Base-by-base conservation (phyloP, 2,888 invertebrate genomes). In the Fragum fragum region DNA sequence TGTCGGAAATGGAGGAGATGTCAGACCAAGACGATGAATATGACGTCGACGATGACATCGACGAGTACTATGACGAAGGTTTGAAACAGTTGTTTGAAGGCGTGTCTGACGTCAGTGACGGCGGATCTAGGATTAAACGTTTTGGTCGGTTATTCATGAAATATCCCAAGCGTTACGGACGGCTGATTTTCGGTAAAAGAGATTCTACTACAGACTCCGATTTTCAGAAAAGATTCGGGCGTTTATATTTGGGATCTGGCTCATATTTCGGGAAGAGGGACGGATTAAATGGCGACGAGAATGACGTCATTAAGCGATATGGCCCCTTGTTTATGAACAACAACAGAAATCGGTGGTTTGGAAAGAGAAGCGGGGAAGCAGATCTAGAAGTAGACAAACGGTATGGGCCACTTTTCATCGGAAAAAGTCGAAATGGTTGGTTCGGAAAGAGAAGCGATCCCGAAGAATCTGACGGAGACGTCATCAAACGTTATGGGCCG, bases 81-180 rank as follows among this genome's bases (percentile, higher is more conserved):
- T 9, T 23, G 9, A 18, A 66, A 39, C 18, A 66, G 18, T 21
- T 39, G 21, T 39, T 66, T 47, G 59, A 6, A 1, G 23, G 32
- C 26, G 29, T 66, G 47, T 21, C 23, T 29, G 26, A 61, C 32
- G 28, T 14, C 18, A 57, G 11, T 2, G 28, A 61, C 28, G 36
- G 52, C n/a, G 16, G 32, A 1, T 23, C 61, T 63, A 39, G 53
- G 1, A 57, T 57, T 11, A 82, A 82, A 32, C 57, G 81, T 26
- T 82, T 52, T 39, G 81, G 78, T 26, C 74, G 72, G 26, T 29
- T 82, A 52, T 78, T 75, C 61, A 69, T 78, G 21, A 73, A 71
- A 21, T 61, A 39, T 36, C 75, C 77, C 14, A 78, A 82, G 23
- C 72, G 81, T 18, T 75, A 53, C 55, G 81, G 78, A 11, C 29